Percentiles rank a stretch among this genome's conserved stretches.
Conservation (phyloP, 2,888 invertebrate genomes). For the Rhimphoctona megacephalus region DNA sequence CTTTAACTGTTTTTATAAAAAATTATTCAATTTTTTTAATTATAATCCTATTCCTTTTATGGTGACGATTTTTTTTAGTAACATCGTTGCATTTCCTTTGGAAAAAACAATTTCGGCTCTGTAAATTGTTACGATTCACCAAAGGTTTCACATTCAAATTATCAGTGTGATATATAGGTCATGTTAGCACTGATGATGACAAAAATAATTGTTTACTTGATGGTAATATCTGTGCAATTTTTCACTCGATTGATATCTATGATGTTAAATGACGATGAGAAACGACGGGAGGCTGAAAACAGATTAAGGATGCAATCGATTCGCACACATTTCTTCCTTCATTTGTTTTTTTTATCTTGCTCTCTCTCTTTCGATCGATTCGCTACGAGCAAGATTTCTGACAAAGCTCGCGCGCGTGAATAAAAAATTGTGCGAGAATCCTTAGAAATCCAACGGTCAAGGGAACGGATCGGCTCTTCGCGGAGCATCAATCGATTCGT, state of each 20-base stretch:
- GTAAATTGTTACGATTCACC: neutral
- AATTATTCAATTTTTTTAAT: too few relatives aligned
- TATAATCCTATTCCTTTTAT: too few relatives aligned
- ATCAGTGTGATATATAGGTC: neutral
- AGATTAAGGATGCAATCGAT: constrained; percentile 5
- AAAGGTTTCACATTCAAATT: neutral
- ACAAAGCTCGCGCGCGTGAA: constrained; percentile 31
- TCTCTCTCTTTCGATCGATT: neutral
- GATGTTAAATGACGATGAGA: neutral
- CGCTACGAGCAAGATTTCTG: neutral
- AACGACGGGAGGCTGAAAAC: neutral
- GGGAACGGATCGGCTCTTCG: constrained; percentile 43
- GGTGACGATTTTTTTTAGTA: neutral
- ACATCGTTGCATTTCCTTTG: too few relatives aligned
- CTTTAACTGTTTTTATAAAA: neutral
- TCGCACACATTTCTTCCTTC: neutral
- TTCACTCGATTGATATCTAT: neutral
- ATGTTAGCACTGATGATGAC: neutral
- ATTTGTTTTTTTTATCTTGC: neutral
- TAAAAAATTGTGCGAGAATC: constrained; percentile 66
- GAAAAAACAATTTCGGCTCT: neutral
- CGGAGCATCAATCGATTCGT: constrained; percentile 48
- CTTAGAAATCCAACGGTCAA: constrained; percentile 53
- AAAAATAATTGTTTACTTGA: neutral
- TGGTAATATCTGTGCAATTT: neutral